Conservation (phyloP, 30 jellyfish, hydroid and myxozoan genomes). For the Turritopsis rubra region DNA sequence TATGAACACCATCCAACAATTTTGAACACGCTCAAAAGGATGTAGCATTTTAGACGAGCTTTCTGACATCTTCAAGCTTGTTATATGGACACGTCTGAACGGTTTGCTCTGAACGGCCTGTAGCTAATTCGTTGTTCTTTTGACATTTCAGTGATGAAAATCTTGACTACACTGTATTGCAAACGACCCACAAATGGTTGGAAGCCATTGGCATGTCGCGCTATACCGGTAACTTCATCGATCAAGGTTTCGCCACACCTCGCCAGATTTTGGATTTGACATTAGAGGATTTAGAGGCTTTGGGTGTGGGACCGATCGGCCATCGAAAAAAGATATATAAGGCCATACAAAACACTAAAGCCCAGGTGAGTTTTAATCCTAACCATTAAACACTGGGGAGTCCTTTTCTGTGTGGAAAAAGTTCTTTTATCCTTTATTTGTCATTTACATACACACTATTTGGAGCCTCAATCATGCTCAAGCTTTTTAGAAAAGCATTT, state of each 20-base stretch:
- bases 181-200: conserved; percentile 87
- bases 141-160: conserved; percentile 57
- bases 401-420: too few species aligned
- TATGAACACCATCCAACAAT: too few species aligned
- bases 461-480: too few species aligned
- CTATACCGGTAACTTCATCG: conserved; percentile 66
- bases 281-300: conserved; percentile 49
- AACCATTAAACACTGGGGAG: background rate
- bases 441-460: too few species aligned
- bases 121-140: background rate
- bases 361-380: conserved; percentile 33
- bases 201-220: conserved; percentile 80
- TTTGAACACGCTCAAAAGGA: too few species aligned
- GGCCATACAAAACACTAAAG: conserved; percentile 65
- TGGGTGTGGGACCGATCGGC: conserved; percentile 76
- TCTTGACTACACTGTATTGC: conserved; percentile 86
- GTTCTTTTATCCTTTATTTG: background rate
- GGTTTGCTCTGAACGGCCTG: too few species aligned
- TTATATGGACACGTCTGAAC: too few species aligned
- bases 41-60: too few species aligned
- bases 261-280: conserved; percentile 67
- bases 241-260: conserved; percentile 81
- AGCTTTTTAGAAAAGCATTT: too few species aligned
- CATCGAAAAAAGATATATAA: conserved; percentile 77
- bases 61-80: too few species aligned